A percentile compares a stretch with the other conserved stretches of the same genome.
Conservation (phyloP, 2,113 vertebrate genomes). For the Sterna hirundo region DNA sequence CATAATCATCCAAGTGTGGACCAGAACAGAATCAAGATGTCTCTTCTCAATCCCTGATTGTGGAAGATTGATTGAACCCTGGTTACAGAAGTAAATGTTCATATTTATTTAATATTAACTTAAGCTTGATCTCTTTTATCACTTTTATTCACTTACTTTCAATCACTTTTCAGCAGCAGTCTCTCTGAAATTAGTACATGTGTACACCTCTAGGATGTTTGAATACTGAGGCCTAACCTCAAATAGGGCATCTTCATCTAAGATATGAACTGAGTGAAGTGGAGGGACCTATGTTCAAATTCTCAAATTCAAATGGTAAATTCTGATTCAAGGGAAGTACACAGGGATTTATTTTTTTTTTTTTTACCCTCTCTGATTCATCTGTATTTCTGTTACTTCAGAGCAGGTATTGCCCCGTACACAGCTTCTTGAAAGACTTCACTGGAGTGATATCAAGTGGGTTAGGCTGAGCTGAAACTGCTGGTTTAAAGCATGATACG, state of each 20-base stretch:
- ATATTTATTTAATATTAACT: neutral
- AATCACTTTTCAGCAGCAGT: neutral
- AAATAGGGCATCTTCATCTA: neutral
- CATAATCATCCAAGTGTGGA: neutral
- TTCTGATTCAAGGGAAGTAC: neutral
- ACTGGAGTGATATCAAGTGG: neutral
- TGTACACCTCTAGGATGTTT: neutral
- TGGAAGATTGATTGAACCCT: neutral
- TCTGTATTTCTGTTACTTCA: neutral
- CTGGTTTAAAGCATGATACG: neutral
- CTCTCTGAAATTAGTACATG: neutral
- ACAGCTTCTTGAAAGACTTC: slow-evolving; percentile 1
- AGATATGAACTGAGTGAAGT: neutral
- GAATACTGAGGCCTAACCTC: neutral
- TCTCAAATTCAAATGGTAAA: neutral
- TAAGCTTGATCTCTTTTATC: neutral
- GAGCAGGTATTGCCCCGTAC: neutral
- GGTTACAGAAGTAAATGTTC: neutral
- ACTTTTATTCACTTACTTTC: neutral
- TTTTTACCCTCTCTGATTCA: neutral
- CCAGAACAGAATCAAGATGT: neutral
- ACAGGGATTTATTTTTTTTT: neutral
- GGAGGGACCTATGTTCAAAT: neutral
- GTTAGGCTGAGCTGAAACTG: neutral
- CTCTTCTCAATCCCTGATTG: neutral